These are phyloP conservation scores for Podarcis cretensis DNA, from an alignment of 2,113 vertebrate genomes.

Conservation along the genomic window DNA sequence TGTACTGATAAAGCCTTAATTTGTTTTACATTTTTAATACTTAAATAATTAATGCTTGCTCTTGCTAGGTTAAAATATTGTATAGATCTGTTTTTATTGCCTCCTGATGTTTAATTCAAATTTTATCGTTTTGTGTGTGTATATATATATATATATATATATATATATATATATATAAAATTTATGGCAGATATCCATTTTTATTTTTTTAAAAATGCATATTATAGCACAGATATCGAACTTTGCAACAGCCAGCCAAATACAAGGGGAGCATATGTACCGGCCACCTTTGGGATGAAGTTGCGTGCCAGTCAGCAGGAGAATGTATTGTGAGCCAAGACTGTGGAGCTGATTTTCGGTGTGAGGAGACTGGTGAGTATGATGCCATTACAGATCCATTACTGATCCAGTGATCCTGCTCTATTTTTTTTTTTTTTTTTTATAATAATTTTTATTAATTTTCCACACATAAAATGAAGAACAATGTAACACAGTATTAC, in stretches of 20 bases:
- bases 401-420: background rate
- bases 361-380: slow-evolving; percentile 81
- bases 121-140: background rate
- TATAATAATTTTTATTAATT: no score
- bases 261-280: slow-evolving; percentile 79
- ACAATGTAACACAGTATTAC: no score
- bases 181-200: background rate
- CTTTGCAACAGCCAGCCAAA: slow-evolving; percentile 76
- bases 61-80: slow-evolving; percentile 6
- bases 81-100: slow-evolving; percentile 7
- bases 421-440: no score
- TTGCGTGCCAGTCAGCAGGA: slow-evolving; percentile 64
- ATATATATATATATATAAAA: background rate
- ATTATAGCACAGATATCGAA: slow-evolving; percentile 81
- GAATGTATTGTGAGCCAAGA: slow-evolving; percentile 70
- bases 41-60: slow-evolving; percentile 16
- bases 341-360: slow-evolving; percentile 87
- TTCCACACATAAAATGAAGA: no score
- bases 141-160: no score
- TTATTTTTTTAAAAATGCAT: background rate
- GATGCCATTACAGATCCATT: background rate
- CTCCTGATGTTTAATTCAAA: background rate
- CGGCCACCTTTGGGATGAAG: slow-evolving; percentile 80
- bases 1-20: slow-evolving; percentile 19
- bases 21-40: slow-evolving; percentile 9